A percentile compares a stretch with the other conserved stretches of the same genome.
Conservation (phyloP, 2,888 invertebrate genomes). For the Melipona bicolor region DNA sequence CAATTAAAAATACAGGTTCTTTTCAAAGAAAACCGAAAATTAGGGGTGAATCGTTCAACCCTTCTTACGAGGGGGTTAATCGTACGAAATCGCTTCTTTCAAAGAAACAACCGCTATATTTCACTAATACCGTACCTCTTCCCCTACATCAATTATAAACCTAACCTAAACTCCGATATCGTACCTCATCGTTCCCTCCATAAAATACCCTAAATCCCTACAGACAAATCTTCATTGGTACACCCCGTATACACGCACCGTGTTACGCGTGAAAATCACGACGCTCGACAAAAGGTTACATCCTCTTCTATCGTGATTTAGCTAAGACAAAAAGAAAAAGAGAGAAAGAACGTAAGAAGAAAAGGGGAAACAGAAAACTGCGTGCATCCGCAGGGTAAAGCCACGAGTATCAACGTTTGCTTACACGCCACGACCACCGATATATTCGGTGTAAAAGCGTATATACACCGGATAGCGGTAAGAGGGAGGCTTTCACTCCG, state of each 20-base stretch:
- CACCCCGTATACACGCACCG: not conserved
- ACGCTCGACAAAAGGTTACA: not conserved
- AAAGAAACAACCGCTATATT: not conserved
- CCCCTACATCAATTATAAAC: not conserved
- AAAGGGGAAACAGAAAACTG: not conserved
- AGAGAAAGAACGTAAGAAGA: not conserved
- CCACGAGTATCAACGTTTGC: slow-evolving; percentile 10
- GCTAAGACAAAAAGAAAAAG: not conserved
- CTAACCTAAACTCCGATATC: not conserved
- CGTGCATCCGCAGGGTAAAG: slow-evolving; percentile 3
- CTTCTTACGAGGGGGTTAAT: not conserved
- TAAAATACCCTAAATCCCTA: not conserved
- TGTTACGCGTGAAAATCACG: not conserved
- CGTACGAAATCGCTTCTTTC: not conserved
- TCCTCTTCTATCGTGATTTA: not conserved
- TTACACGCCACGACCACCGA: slow-evolving; percentile 15
- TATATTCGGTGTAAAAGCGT: slow-evolving; percentile 10
- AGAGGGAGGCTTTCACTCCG: slow-evolving; percentile 24
- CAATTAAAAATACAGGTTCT: not conserved
- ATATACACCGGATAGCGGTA: not conserved
- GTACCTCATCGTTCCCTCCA: not conserved
- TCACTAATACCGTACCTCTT: not conserved
- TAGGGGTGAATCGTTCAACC: not conserved
- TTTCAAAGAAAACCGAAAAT: not conserved
- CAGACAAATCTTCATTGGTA: not conserved